Evolutionary conservation across 2,797 vertebrate species (phyloP).

Genomic region (Gadopsis bispinosus): DNA sequence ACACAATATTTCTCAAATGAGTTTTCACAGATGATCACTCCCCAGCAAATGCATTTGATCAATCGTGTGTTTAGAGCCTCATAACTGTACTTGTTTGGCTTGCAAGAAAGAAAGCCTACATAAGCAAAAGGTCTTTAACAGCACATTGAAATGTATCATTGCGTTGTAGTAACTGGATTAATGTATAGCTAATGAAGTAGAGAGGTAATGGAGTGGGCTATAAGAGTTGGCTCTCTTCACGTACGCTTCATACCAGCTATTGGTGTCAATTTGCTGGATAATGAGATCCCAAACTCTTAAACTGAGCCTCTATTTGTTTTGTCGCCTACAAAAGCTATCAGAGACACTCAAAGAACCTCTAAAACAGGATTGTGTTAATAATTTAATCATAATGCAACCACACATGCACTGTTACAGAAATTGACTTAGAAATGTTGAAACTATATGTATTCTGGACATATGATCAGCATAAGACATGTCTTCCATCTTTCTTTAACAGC

Average conservation of each 20-base stretch:
- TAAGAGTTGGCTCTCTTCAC: background rate
- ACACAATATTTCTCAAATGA: background rate
- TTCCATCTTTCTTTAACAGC: background rate
- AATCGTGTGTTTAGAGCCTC: background rate
- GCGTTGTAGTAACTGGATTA: background rate
- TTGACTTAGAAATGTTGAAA: background rate
- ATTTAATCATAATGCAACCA: too few species aligned
- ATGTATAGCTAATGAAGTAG: background rate
- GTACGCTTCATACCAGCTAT: background rate
- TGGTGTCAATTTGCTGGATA: background rate
- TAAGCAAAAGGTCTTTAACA: background rate
- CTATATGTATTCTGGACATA: background rate
- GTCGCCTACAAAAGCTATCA: background rate
- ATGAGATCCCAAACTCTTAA: background rate
- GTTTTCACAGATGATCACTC: slow-evolving; percentile 15
- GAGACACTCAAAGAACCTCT: background rate
- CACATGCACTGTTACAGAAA: too few species aligned
- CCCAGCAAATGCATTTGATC: background rate
- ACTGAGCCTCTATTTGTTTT: background rate
- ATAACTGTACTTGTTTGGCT: background rate
- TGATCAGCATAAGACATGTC: background rate
- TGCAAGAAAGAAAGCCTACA: background rate
- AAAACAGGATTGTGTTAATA: background rate
- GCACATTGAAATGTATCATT: background rate
- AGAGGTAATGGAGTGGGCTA: background rate